Evolutionary conservation across 2,113 vertebrate species (phyloP), one percentile per base, ranked within the genome.

Genomic region (Mixornis gularis): DNA sequence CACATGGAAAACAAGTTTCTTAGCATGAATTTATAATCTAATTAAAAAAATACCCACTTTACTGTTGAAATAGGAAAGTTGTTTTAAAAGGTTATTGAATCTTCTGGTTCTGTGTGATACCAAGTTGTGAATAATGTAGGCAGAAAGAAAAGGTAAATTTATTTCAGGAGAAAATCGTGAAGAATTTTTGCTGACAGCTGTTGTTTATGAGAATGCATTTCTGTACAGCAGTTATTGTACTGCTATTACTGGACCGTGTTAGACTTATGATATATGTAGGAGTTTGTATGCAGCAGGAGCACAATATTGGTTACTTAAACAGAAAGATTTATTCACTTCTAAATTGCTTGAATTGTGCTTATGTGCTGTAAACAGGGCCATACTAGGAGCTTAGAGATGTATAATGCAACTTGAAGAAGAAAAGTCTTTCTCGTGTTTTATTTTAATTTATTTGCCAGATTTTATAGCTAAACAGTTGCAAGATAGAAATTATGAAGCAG

Each of bases 81-180:
- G 13, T 77, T 94, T 90, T 79, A 58, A 65, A 63, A 92, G 17
- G 60, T 91, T 96, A 88, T 51, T 89, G 51, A 90, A 83, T 96
- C 82, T 95, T 94, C 74, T 94, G 58, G 34, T 43, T 96, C 71
- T 94, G 32, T 91, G 60, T 25, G 49, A 76, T 95, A 96, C 46
- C n/a, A 91, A 90, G 78, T 92, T 94, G 65, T 92, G 84, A 97
- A 95, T 94, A 95, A 92, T 60, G 80, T 76, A 95, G 73, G 43
- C 64, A 94, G 72, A 95, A 93, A 83, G 30, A 74, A 88, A 94
- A 91, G 17, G 49, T 56, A 89, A 79, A 95, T 95, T 96, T 95
- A 74, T 87, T 92, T 90, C 48, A 88, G 93, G 69, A 95, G 56
- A 91, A 83, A 96, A 95, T 89, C 7, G 8, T 48, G 71, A 92